Evolutionary conservation across 2,113 vertebrate genomes (phyloP).

Genomic region (Oreocharis arfaki): DNA sequence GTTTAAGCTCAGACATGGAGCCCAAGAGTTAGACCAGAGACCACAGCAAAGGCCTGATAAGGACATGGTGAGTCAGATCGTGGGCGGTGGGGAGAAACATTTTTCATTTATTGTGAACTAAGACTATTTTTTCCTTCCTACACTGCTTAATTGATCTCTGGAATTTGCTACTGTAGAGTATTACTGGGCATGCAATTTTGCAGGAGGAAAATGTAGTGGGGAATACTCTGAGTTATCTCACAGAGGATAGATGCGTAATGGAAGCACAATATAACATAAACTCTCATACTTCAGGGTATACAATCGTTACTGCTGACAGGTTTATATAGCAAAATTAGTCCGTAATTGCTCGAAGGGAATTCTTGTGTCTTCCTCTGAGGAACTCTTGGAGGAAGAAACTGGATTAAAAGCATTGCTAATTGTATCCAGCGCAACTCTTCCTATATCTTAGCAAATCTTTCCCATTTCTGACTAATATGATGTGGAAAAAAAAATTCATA

Average conservation of each 20-base stretch:
- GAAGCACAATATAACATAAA: not conserved
- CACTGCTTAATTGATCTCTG: not conserved
- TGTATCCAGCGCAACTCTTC: not conserved
- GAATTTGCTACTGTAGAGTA: not conserved
- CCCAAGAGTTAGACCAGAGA: not conserved
- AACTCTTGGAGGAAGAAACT: not conserved
- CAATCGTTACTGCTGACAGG: not conserved
- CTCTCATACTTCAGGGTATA: not conserved
- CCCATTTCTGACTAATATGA: not conserved
- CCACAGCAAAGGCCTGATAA: not conserved
- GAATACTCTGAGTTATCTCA: not conserved
- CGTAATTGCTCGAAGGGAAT: not conserved
- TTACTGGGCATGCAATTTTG: not conserved
- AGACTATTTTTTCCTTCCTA: not conserved
- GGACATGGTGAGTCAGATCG: not conserved
- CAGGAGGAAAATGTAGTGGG: not conserved
- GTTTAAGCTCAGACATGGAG: not conserved
- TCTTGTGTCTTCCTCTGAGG: not conserved
- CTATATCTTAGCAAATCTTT: not conserved
- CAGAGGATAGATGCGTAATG: not conserved
- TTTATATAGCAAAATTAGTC: not conserved
- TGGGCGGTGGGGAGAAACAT: not conserved
- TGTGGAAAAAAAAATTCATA: not conserved
- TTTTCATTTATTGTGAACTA: not conserved
- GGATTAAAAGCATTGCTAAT: not conserved